A percentile compares a stretch with the other conserved stretches of the same genome.
Conservation (phyloP, 2,113 vertebrate species). For the Corynorhinus townsendii region DNA sequence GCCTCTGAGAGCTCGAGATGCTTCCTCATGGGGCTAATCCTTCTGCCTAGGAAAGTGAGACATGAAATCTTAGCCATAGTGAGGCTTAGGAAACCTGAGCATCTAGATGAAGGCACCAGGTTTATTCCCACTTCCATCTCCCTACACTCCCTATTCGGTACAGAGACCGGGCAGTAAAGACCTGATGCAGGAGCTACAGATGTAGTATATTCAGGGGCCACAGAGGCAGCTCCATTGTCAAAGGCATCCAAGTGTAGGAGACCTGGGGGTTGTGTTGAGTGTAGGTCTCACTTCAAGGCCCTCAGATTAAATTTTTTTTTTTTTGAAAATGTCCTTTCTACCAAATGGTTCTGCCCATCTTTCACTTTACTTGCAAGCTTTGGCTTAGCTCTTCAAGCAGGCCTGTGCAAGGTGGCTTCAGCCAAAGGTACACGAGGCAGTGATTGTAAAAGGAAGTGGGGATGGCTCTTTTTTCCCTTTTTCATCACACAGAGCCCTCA, state of each 20-base stretch:
- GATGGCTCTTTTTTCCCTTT: background rate
- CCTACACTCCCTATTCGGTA: background rate
- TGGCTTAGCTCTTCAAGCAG: background rate
- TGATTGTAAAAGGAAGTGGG: background rate
- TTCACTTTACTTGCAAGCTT: background rate
- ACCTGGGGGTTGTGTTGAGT: background rate
- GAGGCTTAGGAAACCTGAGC: background rate
- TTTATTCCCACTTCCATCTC: background rate
- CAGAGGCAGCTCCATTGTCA: background rate
- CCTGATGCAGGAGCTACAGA: background rate
- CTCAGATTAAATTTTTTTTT: background rate
- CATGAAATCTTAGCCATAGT: too few relatives aligned
- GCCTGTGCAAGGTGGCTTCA: background rate
- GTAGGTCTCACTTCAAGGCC: background rate
- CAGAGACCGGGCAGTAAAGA: background rate
- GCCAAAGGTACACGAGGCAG: background rate
- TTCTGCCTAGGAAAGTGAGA: background rate
- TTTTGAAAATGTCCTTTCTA: background rate
- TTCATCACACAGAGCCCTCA: background rate
- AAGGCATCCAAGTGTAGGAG: background rate
- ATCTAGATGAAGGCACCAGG: background rate
- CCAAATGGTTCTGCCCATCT: background rate
- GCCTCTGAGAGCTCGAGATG: background rate
- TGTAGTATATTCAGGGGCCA: background rate
- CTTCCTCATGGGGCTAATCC: background rate